Conservation (phyloP, 2,797 vertebrate genomes). For the Potorous gilbertii region DNA sequence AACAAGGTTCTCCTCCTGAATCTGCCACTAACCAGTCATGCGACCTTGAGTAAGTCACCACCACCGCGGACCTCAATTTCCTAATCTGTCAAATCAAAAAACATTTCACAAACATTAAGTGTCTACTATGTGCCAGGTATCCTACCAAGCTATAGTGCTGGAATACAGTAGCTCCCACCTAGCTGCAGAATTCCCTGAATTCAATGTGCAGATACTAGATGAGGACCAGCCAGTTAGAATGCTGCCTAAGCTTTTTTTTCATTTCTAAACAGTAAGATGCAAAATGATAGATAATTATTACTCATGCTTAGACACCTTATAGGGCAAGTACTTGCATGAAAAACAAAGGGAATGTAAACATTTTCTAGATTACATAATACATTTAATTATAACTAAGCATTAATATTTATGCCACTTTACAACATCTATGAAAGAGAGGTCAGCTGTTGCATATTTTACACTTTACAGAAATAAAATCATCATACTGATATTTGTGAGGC, state of each 20-base stretch:
- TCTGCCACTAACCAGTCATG: background rate
- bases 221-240: background rate
- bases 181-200: background rate
- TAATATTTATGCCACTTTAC: constrained; percentile 17
- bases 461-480: background rate
- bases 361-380: constrained; percentile 34
- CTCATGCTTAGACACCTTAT: background rate
- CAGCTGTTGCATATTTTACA: constrained; percentile 7
- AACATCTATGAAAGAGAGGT: background rate
- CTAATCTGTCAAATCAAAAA: background rate
- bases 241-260: constrained; percentile 12
- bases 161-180: background rate
- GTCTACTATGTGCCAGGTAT: background rate
- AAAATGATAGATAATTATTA: background rate
- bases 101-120: background rate
- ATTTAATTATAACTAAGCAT: constrained; percentile 11
- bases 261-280: constrained; percentile 6
- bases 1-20: background rate
- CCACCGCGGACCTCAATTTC: background rate
- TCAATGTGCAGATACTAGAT: background rate
- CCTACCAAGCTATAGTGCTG: background rate
- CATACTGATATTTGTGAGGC: background rate
- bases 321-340: constrained; percentile 57
- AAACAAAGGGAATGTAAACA: constrained; percentile 33
- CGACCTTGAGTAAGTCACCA: background rate